Evolutionary conservation across 2,113 vertebrate species (phyloP).

Genomic region (Speoplatyrhinus poulsoni): DNA sequence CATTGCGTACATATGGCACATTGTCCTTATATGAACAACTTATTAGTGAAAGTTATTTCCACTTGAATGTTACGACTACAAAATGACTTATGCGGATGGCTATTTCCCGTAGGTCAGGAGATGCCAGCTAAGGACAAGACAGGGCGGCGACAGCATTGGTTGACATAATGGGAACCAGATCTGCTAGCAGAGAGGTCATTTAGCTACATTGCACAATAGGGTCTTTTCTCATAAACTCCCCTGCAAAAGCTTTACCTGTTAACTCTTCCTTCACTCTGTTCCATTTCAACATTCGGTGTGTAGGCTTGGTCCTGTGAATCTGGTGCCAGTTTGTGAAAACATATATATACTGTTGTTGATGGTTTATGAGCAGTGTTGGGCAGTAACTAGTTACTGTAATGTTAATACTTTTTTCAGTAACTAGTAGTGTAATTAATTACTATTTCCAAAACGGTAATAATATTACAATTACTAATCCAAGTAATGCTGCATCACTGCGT

Average conservation of each 20-base stretch:
- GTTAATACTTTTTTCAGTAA: too few species aligned
- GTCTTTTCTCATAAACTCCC: conserved; percentile 61
- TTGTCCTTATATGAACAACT: too few species aligned
- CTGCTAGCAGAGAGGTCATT: conserved; percentile 56
- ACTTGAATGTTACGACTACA: conserved; percentile 31
- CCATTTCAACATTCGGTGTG: background rate
- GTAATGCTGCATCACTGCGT: too few species aligned
- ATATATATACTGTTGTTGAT: too few species aligned
- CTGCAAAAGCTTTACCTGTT: conserved; percentile 42
- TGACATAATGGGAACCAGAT: conserved; percentile 71
- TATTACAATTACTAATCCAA: too few species aligned
- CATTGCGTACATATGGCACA: too few species aligned
- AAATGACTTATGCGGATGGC: conserved; percentile 44
- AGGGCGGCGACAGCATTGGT: conserved; percentile 40
- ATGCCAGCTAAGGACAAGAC: background rate
- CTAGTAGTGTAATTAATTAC: too few species aligned
- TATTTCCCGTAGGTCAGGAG: conserved; percentile 29
- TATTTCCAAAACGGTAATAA: too few species aligned
- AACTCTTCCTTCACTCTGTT: conserved; percentile 11
- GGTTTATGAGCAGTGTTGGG: too few species aligned
- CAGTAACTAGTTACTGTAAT: too few species aligned
- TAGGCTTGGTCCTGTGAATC: too few species aligned
- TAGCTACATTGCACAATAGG: conserved; percentile 54
- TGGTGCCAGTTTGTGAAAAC: too few species aligned
- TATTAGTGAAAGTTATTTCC: conserved; percentile 48